phyloP scores from a whole-genome alignment of 2,888 invertebrate genomes.

The Parnassius smintheus region DNA sequence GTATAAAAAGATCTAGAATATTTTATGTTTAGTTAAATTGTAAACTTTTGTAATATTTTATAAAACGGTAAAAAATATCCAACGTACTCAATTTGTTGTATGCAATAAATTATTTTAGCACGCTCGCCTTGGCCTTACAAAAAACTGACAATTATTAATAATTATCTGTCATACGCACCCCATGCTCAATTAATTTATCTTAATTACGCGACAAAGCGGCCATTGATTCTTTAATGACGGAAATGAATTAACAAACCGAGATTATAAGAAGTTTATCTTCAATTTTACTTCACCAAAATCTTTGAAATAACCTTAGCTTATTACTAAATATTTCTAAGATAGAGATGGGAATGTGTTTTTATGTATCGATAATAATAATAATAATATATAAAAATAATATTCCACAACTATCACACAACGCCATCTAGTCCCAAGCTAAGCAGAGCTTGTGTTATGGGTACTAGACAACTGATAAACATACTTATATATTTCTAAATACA shows the following conservation, averaged over 20 bases:
- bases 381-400: no score
- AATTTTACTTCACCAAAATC: conserved; percentile 1
- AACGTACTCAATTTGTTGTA: no score
- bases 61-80: no score
- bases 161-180: conserved; percentile 3
- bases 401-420: no score
- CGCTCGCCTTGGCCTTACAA: conserved; percentile 1
- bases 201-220: conserved; percentile 15
- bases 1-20: no score
- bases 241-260: conserved; percentile 4
- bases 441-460: no score
- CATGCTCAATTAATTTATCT: conserved; percentile 5
- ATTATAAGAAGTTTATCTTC: conserved; percentile 8
- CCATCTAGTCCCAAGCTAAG: no score
- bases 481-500: no score
- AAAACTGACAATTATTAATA: conserved; percentile 4
- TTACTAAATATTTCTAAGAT: conserved; percentile 6
- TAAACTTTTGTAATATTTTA: no score
- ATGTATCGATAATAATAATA: no score
- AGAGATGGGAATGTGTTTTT: conserved; percentile 1
- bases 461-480: no score
- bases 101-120: neutral
- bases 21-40: no score
- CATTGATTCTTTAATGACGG: conserved; percentile 5
- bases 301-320: conserved; percentile 4